Base-by-base conservation (phyloP, 2,797 vertebrate genomes). In the Pteropus rufus region DNA sequence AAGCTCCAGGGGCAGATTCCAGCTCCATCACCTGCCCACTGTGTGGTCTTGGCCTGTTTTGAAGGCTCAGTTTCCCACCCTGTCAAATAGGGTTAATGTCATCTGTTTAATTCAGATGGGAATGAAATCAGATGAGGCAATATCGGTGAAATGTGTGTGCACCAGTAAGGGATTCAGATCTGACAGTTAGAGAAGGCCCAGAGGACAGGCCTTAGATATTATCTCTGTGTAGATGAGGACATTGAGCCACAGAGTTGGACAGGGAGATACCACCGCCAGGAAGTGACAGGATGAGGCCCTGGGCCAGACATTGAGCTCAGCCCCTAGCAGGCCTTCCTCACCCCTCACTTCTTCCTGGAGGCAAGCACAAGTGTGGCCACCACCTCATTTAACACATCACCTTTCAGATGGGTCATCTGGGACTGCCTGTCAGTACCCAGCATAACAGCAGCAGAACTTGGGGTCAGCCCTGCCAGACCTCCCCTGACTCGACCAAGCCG, bases 351-450 rank as follows among this genome's bases (percentile, higher is more conserved):
- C 31, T 49, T 2, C 24, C 12, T 18, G 46, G 16, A 56, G 76
- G 56, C 26, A 24, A 26, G 10, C 21, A 2, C 0, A 0, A 26
- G n/a, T 16, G 26, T 1, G 18, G 64, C n/a, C 39, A 15, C 34
- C 8, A 0, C 23, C 64, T 11, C 44, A 39, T 26, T 2, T 4
- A 16, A 15, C 2, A 3, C 21, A 52, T 70, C 11, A 2, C 86
- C 54, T 49, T 84, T 83, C 46, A 21, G 39, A 39, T 0, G n/a
- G 8, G 2, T 46, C 52, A 19, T 31, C 46, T 52, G 58, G 41
- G 49, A 58, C 29, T 4, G 8, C 44, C 60, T 4, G n/a, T 29
- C 2, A 34, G 46, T 1, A 24, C 34, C 39, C 36, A 11, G 21
- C 31, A 31, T 0, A 46, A 31, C 62, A 46, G 34, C 19, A 3